A percentile compares a stretch with the other conserved stretches of the same genome.
These are phyloP conservation scores for Lepus timidus DNA, from an alignment of 2,113 vertebrate species.

Conservation along the genomic window DNA sequence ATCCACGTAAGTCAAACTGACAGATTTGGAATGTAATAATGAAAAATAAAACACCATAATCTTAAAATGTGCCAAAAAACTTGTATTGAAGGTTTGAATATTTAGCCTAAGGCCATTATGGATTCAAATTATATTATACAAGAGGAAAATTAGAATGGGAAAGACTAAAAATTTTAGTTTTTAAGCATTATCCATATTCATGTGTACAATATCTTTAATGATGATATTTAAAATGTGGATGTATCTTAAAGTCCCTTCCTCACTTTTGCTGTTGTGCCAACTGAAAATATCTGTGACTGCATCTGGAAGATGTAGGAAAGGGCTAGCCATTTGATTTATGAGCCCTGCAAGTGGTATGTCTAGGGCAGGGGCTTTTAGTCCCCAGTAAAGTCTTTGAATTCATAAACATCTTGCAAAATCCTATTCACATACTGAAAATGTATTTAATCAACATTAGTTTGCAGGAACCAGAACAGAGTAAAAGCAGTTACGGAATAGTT, in stretches of 20 bases:
- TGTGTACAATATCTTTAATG: conserved; percentile 29
- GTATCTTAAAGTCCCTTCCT: conserved; percentile 26
- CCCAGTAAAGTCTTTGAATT: conserved; percentile 70
- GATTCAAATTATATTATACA: background rate
- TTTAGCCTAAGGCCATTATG: background rate
- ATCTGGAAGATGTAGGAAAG: conserved; percentile 66
- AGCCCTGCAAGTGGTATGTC: conserved; percentile 62
- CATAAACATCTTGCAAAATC: conserved; percentile 78
- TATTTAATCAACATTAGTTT: conserved; percentile 66
- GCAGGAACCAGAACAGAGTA: conserved; percentile 39
- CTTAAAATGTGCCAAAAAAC: conserved; percentile 42
- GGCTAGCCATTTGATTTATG: conserved; percentile 75
- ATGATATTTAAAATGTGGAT: conserved; percentile 67
- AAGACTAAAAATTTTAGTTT: conserved; percentile 34
- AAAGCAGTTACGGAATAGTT: conserved; percentile 58
- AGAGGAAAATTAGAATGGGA: conserved; percentile 61
- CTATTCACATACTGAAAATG: conserved; percentile 56
- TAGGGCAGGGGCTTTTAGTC: conserved; percentile 68
- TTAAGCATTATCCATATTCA: conserved; percentile 67
- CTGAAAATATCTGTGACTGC: conserved; percentile 56
- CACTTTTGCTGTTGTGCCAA: conserved; percentile 43
- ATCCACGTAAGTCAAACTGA: conserved; percentile 46
- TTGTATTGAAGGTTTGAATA: conserved; percentile 56
- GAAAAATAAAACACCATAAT: conserved; percentile 71
- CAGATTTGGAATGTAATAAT: conserved; percentile 50